Conservation (phyloP, 2,888 invertebrate genomes). For the Andricus curvator region DNA sequence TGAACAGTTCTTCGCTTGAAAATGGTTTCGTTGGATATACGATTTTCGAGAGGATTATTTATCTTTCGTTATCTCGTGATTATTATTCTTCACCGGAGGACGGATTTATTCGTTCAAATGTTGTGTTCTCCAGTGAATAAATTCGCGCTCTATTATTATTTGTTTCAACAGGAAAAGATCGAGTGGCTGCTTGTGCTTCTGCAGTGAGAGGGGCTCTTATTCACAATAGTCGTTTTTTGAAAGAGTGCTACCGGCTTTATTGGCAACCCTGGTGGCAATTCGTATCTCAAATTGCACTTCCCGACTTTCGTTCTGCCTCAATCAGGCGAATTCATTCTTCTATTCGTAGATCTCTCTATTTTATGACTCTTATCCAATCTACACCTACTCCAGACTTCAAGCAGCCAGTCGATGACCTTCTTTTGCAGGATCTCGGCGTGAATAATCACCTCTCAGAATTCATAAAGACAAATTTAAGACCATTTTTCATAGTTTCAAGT, state of each 20-base stretch:
- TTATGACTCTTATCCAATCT: background rate
- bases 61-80: background rate
- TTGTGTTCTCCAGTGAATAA: background rate
- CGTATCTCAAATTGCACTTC: slow-evolving; percentile 21
- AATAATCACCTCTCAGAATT: background rate
- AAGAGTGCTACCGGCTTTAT: slow-evolving; percentile 15
- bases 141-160: background rate
- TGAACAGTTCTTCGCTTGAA: background rate
- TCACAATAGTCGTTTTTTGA: background rate
- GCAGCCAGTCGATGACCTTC: background rate
- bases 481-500: too few species aligned
- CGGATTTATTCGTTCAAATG: background rate
- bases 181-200: background rate
- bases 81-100: background rate
- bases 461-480: too few species aligned
- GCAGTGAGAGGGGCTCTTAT: background rate
- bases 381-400: background rate
- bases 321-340: slow-evolving; percentile 27
- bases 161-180: background rate
- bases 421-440: background rate
- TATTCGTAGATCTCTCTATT: slow-evolving; percentile 17
- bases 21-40: background rate
- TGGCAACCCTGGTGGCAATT: slow-evolving; percentile 29
- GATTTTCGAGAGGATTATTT: background rate
- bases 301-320: slow-evolving; percentile 21